A percentile compares a stretch with the other conserved stretches of the same genome.
phyloP scores from a whole-genome alignment of 1,140 invertebrate genomes.

The Elymnias hypermnestra region DNA sequence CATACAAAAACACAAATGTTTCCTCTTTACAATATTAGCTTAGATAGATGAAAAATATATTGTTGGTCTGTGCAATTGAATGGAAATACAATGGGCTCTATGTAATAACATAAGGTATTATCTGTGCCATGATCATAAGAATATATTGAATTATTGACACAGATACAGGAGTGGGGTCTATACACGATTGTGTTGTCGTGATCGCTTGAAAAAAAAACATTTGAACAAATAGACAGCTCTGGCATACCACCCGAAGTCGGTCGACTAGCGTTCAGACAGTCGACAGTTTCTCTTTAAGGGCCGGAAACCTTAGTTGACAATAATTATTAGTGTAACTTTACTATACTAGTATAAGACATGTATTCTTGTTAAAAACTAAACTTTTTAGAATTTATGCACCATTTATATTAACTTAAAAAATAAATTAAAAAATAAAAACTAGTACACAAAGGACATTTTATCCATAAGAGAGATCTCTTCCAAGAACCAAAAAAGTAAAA shows the following conservation, averaged over 20 bases:
- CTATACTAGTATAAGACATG: background rate
- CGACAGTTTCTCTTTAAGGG: slow-evolving; percentile 26
- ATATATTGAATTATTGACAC: slow-evolving; percentile 19
- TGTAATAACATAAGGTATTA: slow-evolving; percentile 8
- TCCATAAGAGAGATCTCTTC: too few relatives aligned
- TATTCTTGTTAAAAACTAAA: background rate
- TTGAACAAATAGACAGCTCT: slow-evolving; percentile 17
- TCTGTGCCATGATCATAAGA: slow-evolving; percentile 15
- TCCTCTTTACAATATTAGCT: too few relatives aligned
- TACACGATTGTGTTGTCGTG: slow-evolving; percentile 10
- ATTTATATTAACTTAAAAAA: too few relatives aligned
- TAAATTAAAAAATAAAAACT: too few relatives aligned
- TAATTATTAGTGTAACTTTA: background rate
- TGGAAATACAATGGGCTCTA: background rate
- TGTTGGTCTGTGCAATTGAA: background rate
- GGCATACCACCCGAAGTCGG: slow-evolving; percentile 7
- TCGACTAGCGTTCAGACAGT: slow-evolving; percentile 14
- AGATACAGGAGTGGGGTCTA: slow-evolving; percentile 12
- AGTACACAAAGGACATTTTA: too few relatives aligned
- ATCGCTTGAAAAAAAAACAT: slow-evolving; percentile 17
- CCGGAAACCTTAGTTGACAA: slow-evolving; percentile 1
- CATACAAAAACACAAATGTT: too few relatives aligned
- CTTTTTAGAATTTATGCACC: too few relatives aligned
- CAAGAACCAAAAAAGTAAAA: too few relatives aligned
- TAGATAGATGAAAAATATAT: too few relatives aligned